phyloP scores from a whole-genome alignment of 2,888 invertebrate species.

The Yponomeuta plumbellus region DNA sequence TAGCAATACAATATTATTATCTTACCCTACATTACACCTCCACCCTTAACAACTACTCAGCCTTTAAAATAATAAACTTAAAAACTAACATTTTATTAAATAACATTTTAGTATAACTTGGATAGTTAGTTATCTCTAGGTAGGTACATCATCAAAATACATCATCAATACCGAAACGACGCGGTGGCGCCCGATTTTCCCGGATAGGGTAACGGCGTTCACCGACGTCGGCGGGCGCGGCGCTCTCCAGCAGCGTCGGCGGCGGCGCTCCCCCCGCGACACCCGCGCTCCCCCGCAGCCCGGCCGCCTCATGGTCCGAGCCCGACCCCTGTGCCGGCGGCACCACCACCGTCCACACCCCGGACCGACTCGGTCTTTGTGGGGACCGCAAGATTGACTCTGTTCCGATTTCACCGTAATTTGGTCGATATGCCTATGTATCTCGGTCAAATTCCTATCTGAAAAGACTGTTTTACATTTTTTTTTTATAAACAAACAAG shows the following conservation, averaged over 20 bases:
- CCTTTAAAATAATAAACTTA: not conserved
- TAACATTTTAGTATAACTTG: not conserved
- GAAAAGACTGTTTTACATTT: not conserved
- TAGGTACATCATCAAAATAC: not conserved
- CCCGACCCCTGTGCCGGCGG: not conserved
- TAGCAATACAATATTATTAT: no score
- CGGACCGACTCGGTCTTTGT: not conserved
- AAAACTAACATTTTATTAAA: not conserved
- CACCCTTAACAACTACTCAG: not conserved
- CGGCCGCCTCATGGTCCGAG: no score
- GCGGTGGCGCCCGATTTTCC: not conserved
- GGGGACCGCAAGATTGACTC: not conserved
- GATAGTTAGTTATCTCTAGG: not conserved
- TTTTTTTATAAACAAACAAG: no score
- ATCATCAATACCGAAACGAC: not conserved
- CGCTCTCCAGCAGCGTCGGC: no score
- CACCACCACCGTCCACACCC: not conserved
- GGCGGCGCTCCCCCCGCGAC: no score
- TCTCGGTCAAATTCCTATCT: not conserved
- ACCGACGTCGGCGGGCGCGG: no score
- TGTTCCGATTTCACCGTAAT: not conserved
- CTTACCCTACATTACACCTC: constrained; percentile 10
- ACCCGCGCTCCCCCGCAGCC: no score
- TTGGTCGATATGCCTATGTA: constrained; percentile 2
- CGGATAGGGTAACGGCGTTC: no score